A percentile compares a stretch with the other conserved stretches of the same genome.
These are phyloP conservation scores for Pipistrellus nathusii DNA, from an alignment of 2,797 vertebrate species.

Conservation along the genomic window DNA sequence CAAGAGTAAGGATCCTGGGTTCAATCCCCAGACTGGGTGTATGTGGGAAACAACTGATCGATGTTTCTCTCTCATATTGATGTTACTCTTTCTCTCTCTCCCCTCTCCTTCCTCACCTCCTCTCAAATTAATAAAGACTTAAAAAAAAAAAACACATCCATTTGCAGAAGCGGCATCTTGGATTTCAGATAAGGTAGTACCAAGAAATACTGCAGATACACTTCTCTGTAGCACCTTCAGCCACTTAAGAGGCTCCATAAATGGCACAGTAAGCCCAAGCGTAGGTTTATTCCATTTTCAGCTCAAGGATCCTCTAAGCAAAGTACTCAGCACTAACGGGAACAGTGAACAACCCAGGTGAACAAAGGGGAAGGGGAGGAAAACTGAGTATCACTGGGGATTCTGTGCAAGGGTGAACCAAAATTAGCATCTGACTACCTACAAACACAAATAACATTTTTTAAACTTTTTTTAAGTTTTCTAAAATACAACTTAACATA, in stretches of 20 bases:
- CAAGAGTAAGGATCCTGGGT: not conserved
- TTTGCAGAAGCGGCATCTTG: not conserved
- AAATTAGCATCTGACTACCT: not conserved
- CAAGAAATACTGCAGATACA: not conserved
- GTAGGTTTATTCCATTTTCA: not conserved
- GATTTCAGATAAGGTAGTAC: not conserved
- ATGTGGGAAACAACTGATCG: too few species aligned
- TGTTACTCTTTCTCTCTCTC: too few species aligned
- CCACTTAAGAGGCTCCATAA: conserved; percentile 2
- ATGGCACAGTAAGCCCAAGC: not conserved
- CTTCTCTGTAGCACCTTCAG: not conserved
- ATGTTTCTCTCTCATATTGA: too few species aligned
- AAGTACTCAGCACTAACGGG: not conserved
- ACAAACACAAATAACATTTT: conserved; percentile 25
- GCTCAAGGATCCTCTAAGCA: not conserved
- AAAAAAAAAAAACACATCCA: too few species aligned
- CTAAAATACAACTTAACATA: not conserved
- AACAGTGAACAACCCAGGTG: not conserved
- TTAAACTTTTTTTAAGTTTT: not conserved
- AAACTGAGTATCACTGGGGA: not conserved
- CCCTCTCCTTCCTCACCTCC: too few species aligned
- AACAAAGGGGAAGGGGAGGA: not conserved
- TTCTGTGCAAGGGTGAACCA: not conserved
- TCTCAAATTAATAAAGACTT: too few species aligned
- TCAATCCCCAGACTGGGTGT: too few species aligned